Evolutionary conservation across 2,888 invertebrate genomes (phyloP), one percentile per base, ranked within the genome.

Genomic region (Erynnis tages): DNA sequence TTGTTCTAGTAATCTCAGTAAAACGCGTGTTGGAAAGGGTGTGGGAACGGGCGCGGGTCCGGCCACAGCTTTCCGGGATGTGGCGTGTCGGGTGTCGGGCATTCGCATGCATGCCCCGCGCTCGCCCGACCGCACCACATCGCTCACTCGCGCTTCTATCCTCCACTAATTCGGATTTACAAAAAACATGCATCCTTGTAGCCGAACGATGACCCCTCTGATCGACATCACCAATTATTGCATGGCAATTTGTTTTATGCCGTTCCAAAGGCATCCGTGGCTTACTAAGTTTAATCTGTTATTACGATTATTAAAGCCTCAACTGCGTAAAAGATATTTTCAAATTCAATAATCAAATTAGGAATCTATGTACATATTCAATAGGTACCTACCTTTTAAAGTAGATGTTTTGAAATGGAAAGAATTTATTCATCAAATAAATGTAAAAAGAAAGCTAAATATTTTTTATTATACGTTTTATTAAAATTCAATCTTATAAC

Each of bases 11-110:
- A 34, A 14, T 32, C 35, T 19, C 19, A 35, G n/a, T 21, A 34
- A 34, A 38, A 17, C 8, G 30, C 10, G 7, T 4, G 32, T 32
- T 21, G 44, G 44, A 37, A 21, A 29, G 48, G 48, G 48, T 49
- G 48, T 67, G 67, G 66, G 66, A 67, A 66, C 66, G 55, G 44
- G 55, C 57, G 41, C 59, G 58, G 56, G 52, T 45, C 54, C 56
- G 54, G 65, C 65, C 67, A 56, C 67, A 88, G 69, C 75, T 79
- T 85, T 90, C 90, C 90, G 90, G 90, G 90, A 90, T 90, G 90
- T 90, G 78, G 82, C 73, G 82, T 73, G 74, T 83, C 84, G 71
- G 70, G 71, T 84, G 77, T 79, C 85, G 66, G 57, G 56, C 56
- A 61, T 85, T 85, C 84, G 86, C 85, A 83, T 77, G 83, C 79